phyloP scores from a whole-genome alignment of 2,888 invertebrate genomes.

The Chesias legatella region DNA sequence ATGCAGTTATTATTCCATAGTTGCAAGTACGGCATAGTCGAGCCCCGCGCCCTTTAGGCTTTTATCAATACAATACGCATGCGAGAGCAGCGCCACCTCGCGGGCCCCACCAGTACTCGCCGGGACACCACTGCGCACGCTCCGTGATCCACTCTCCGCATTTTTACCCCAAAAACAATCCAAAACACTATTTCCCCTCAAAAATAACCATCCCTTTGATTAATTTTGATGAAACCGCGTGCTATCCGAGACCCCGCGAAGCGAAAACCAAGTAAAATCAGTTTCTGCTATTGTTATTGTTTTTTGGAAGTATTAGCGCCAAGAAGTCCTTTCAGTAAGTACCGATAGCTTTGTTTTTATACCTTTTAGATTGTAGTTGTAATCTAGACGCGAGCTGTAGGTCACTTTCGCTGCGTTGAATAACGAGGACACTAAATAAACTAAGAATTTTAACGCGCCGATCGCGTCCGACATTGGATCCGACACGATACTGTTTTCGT shows the following conservation, averaged over 20 bases:
- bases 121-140: constrained; percentile 68
- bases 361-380: constrained; percentile 31
- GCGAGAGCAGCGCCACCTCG: constrained; percentile 60
- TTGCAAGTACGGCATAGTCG: constrained; percentile 27
- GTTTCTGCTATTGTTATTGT: constrained; percentile 38
- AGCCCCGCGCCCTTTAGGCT: constrained; percentile 61
- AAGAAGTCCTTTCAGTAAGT: constrained; percentile 59
- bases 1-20: constrained; percentile 26
- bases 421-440: constrained; percentile 70
- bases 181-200: constrained; percentile 51
- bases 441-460: constrained; percentile 53
- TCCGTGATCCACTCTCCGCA: constrained; percentile 64
- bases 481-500: constrained; percentile 7
- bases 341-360: constrained; percentile 35
- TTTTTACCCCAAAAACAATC: constrained; percentile 49
- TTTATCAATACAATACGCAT: constrained; percentile 61
- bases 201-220: constrained; percentile 1
- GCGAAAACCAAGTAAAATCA: constrained; percentile 54
- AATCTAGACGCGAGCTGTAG: constrained; percentile 46
- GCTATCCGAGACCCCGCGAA: constrained; percentile 38
- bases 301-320: constrained; percentile 16
- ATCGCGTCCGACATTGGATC: constrained; percentile 33
- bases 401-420: constrained; percentile 62
- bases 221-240: constrained; percentile 17
- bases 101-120: constrained; percentile 57